phyloP scores from a whole-genome alignment of 2,888 invertebrate species.

The Ornithoptera alexandrae region DNA sequence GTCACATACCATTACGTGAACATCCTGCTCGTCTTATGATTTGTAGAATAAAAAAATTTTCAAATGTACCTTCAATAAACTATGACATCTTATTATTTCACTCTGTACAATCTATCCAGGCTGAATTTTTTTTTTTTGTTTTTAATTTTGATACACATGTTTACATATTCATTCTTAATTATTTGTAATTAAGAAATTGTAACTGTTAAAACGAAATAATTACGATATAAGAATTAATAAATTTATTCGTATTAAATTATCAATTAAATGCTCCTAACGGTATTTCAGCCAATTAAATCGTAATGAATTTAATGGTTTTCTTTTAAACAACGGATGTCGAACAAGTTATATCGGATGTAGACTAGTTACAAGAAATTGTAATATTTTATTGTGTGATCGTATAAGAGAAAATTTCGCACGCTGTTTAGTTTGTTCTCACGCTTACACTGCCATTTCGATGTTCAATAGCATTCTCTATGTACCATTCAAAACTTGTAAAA shows the following conservation, averaged over 20 bases:
- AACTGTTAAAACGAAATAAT: too few species aligned
- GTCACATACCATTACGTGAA: too few species aligned
- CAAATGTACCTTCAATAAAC: too few species aligned
- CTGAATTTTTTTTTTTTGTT: too few species aligned
- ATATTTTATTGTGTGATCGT: background rate
- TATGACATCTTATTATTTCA: too few species aligned
- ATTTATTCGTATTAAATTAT: background rate
- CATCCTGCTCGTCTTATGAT: too few species aligned
- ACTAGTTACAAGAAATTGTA: slow-evolving; percentile 3
- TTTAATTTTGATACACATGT: too few species aligned
- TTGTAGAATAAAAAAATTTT: too few species aligned
- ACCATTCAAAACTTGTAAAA: background rate
- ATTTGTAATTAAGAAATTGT: too few species aligned
- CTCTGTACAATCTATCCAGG: too few species aligned
- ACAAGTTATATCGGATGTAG: slow-evolving; percentile 26
- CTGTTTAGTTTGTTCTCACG: slow-evolving; percentile 51
- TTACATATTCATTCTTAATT: too few species aligned
- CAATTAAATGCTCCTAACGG: slow-evolving; percentile 7
- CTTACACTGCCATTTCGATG: slow-evolving; percentile 34
- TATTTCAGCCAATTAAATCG: background rate
- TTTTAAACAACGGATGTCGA: slow-evolving; percentile 17
- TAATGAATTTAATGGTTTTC: background rate
- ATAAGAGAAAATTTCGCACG: slow-evolving; percentile 42
- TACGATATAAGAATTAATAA: too few species aligned
- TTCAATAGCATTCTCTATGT: background rate